These are phyloP conservation scores for Hypsopygia costalis DNA, from an alignment of 2,888 invertebrate species.

Conservation along the genomic window DNA sequence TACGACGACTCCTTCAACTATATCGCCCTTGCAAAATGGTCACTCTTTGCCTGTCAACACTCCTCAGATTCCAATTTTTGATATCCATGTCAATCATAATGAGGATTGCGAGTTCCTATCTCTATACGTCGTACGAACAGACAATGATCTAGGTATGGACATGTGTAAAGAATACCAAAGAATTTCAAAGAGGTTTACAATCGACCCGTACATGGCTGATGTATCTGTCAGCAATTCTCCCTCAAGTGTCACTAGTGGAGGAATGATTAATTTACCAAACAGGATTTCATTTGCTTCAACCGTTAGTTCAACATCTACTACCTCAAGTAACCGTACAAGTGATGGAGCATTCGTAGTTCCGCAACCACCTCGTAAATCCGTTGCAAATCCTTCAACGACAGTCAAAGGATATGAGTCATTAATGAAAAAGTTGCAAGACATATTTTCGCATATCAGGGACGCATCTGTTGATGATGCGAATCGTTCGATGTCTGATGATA, in stretches of 20 bases:
- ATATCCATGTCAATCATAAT: conserved; percentile 64
- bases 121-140: conserved; percentile 64
- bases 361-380: conserved; percentile 67
- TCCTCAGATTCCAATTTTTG: conserved; percentile 65
- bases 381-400: conserved; percentile 54
- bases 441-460: conserved; percentile 63
- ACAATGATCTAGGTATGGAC: conserved; percentile 68
- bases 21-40: conserved; percentile 71
- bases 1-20: conserved; percentile 69
- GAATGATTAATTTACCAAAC: conserved; percentile 63
- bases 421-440: conserved; percentile 65
- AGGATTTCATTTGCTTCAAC: conserved; percentile 69
- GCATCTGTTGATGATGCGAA: conserved; percentile 47
- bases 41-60: conserved; percentile 61
- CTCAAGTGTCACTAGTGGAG: conserved; percentile 70
- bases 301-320: conserved; percentile 60
- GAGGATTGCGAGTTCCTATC: conserved; percentile 73
- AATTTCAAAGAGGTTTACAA: conserved; percentile 67
- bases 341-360: conserved; percentile 74
- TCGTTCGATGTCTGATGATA: conserved; percentile 54
- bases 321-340: conserved; percentile 64
- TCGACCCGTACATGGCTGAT: conserved; percentile 69
- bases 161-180: conserved; percentile 73
- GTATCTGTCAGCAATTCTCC: conserved; percentile 67
- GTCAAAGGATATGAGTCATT: conserved; percentile 69